Base-by-base conservation (phyloP, 1,140 invertebrate genomes). In the Neotoxoptera formosana region DNA sequence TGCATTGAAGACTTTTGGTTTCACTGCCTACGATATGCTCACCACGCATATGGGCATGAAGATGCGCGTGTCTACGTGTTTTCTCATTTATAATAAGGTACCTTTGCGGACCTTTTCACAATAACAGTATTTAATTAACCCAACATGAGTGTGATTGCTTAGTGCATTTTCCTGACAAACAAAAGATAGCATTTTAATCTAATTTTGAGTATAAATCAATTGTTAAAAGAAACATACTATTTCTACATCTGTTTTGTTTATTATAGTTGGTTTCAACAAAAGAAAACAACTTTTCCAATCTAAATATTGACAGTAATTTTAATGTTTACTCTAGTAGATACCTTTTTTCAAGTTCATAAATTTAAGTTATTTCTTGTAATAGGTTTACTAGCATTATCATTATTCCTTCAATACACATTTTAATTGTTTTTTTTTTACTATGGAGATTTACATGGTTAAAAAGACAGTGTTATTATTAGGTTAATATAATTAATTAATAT, bases 11-110 rank as follows among this genome's bases (percentile, higher is more conserved):
- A 96, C 97, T 21, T 95, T 98, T 53, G 95, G 97, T 4, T 96
- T 97, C 94, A 98, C 99, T 96, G 97, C 97, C 8, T 98, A 97
- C 94, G 97, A 98, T 96, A 96, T 98, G 95, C 96, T 96, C 87
- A 95, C 97, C 45, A 95, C 96, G 93, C 97, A 97, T 94, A 96
- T 97, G 94, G 97, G 98, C 51, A 97, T 98, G 96, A 97, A 97
- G 95, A 96, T 98, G 94, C 96, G 97, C 94, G 96, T 98, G 81
- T 97, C 97, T 7, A 97, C 97, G 94, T 97, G 97, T 94, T 97
- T 97, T 0, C 95, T 98, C 60, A 97, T 98, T 94, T 98, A 98
- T 95, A 96, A 97, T 95, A 98, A 98, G 96, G 97, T 97, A 95
- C 95, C 45, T 67, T 94, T n/a, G n/a, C 3, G 67, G 45, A 93